A percentile compares a stretch with the other conserved stretches of the same genome.
phyloP scores from a whole-genome alignment of 2,797 vertebrate genomes.

The Pygocentrus nattereri region DNA sequence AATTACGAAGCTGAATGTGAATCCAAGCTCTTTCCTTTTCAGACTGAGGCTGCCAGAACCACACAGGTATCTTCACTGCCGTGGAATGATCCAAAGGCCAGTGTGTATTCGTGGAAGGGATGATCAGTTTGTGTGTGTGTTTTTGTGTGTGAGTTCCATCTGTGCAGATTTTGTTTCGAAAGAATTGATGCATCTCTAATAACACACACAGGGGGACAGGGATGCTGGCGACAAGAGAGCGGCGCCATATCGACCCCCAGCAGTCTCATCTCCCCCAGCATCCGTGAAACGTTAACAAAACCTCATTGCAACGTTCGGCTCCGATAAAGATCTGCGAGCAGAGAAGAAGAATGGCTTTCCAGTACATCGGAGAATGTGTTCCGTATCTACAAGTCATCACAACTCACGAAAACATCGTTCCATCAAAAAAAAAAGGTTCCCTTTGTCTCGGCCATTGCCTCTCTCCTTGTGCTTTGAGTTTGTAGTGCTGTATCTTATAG shows the following conservation, averaged over 20 bases:
- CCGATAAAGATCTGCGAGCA: slow-evolving; percentile 56
- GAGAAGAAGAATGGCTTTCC: slow-evolving; percentile 58
- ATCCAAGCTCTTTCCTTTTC: slow-evolving; percentile 2
- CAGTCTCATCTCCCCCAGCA: slow-evolving; percentile 55
- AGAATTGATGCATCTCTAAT: slow-evolving; percentile 63
- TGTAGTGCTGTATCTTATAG: slow-evolving; percentile 12
- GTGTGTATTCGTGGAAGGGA: slow-evolving; percentile 23
- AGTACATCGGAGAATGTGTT: slow-evolving; percentile 50
- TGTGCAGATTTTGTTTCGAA: slow-evolving; percentile 55
- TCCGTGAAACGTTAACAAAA: slow-evolving; percentile 50
- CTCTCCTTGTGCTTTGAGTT: background rate
- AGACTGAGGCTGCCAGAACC: slow-evolving; percentile 32
- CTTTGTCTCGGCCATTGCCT: slow-evolving; percentile 16
- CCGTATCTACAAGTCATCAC: slow-evolving; percentile 59
- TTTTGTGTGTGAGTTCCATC: slow-evolving; percentile 41
- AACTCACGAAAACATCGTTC: slow-evolving; percentile 46
- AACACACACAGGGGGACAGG: slow-evolving; percentile 51
- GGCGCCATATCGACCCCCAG: slow-evolving; percentile 65
- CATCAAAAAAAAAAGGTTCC: slow-evolving; percentile 29
- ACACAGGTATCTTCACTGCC: slow-evolving; percentile 14
- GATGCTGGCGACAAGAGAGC: slow-evolving; percentile 62
- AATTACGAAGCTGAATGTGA: slow-evolving; percentile 25
- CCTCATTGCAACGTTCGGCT: slow-evolving; percentile 40
- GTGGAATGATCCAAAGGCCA: slow-evolving; percentile 25
- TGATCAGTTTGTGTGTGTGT: slow-evolving; percentile 36